Evolutionary conservation across 2,797 vertebrate species (phyloP).

Genomic region (Sebastes itinus): DNA sequence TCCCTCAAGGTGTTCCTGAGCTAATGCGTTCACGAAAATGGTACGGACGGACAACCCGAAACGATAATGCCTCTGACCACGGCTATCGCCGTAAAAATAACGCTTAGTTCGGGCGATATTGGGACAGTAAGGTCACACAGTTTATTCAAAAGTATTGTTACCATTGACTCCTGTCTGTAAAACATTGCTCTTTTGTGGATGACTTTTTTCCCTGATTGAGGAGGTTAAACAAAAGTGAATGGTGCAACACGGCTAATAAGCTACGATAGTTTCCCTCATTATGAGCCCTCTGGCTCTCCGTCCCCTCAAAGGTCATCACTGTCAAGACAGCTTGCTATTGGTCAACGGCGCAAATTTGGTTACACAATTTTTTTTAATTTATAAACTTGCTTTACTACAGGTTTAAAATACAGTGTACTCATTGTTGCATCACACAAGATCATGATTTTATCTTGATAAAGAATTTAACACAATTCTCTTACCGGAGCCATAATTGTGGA

Average conservation of each 20-base stretch:
- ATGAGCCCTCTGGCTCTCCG: no score
- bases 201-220: not conserved
- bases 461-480: slow-evolving; percentile 15
- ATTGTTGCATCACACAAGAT: slow-evolving; percentile 11
- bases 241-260: not conserved
- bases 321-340: not conserved
- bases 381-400: not conserved
- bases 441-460: slow-evolving; percentile 24
- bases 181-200: not conserved
- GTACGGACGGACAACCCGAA: no score
- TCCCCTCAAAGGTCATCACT: not conserved
- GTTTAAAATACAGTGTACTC: not conserved
- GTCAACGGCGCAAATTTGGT: no score
- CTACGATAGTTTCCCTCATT: not conserved
- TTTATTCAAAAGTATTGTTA: not conserved
- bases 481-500: not conserved
- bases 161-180: not conserved
- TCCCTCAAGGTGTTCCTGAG: no score
- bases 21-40: no score
- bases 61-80: no score
- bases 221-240: not conserved
- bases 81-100: not conserved
- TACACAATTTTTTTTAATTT: not conserved
- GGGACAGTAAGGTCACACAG: not conserved
- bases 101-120: not conserved